Conservation (phyloP, 2,888 invertebrate species). For the Unio pictorum region DNA sequence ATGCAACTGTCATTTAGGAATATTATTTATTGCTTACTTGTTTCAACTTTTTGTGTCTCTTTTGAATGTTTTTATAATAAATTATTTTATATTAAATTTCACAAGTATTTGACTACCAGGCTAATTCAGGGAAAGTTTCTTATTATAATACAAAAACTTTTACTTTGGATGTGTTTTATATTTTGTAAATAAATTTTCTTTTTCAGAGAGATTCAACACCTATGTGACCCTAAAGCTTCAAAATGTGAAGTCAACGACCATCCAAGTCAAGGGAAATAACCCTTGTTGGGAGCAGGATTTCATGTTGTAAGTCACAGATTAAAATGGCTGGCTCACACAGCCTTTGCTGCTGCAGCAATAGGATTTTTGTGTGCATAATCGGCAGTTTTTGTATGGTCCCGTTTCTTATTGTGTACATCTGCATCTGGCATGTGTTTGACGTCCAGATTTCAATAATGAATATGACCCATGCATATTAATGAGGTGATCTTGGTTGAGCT, state of each 20-base stretch:
- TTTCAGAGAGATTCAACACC: conserved; percentile 92
- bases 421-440: too few species aligned
- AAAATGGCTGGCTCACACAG: neutral
- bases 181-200: neutral
- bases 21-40: too few species aligned
- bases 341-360: neutral
- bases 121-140: neutral
- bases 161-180: neutral
- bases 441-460: too few species aligned
- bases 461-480: too few species aligned
- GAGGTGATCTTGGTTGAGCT: too few species aligned
- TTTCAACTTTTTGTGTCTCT: too few species aligned
- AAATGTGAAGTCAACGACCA: conserved; percentile 98
- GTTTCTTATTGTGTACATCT: too few species aligned
- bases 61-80: too few species aligned
- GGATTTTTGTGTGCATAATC: too few species aligned
- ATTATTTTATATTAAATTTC: too few species aligned
- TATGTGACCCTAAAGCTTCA: conserved; percentile 97
- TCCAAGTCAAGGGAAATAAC: conserved; percentile 94
- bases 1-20: too few species aligned
- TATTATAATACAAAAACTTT: conserved; percentile 1
- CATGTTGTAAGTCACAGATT: conserved; percentile 88
- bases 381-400: too few species aligned
- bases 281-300: conserved; percentile 99
- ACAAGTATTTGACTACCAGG: neutral